Percentiles rank a stretch among this genome's conserved stretches.
These are phyloP conservation scores for Pseudomyrmex pallidus DNA, from an alignment of 1,140 invertebrate species.

Conservation along the genomic window DNA sequence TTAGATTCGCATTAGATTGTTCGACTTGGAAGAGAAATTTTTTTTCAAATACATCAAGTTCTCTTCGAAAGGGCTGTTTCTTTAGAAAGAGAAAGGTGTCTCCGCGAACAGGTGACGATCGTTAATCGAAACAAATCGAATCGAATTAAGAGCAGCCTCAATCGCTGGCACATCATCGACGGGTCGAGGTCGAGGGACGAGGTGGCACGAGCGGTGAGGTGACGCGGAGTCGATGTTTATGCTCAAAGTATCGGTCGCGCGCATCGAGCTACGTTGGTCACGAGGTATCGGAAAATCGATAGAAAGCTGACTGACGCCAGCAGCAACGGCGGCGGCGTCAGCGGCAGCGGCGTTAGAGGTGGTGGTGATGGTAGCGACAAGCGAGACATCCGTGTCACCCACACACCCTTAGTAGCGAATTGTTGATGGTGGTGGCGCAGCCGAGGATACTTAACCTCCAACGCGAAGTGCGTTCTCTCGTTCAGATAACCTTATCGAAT, in stretches of 20 bases:
- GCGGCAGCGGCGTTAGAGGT: constrained; percentile 22
- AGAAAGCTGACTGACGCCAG: constrained; percentile 80
- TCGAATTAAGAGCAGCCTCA: constrained; percentile 39
- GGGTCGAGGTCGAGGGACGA: constrained; percentile 50
- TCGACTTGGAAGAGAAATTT: too few species aligned
- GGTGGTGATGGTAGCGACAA: constrained; percentile 13
- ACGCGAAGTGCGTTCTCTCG: not conserved
- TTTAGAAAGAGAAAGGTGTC: not conserved
- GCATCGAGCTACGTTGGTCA: constrained; percentile 81
- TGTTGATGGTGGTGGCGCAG: constrained; percentile 52
- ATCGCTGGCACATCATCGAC: not conserved
- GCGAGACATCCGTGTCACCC: constrained; percentile 33
- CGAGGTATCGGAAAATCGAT: constrained; percentile 84
- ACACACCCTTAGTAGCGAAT: constrained; percentile 55
- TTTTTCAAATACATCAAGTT: too few species aligned
- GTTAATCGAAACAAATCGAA: constrained; percentile 47
- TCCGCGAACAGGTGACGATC: constrained; percentile 5
- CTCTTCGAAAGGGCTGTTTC: too few species aligned
- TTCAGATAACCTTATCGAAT: not conserved
- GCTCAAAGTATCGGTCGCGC: constrained; percentile 78
- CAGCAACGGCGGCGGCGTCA: constrained; percentile 26
- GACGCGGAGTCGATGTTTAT: constrained; percentile 75
- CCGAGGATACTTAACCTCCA: constrained; percentile 24
- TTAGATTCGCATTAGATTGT: too few species aligned
- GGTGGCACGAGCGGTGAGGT: constrained; percentile 39